These are phyloP conservation scores for Pachyuromys duprasi DNA, from an alignment of 2,797 vertebrate genomes.

Conservation along the genomic window DNA sequence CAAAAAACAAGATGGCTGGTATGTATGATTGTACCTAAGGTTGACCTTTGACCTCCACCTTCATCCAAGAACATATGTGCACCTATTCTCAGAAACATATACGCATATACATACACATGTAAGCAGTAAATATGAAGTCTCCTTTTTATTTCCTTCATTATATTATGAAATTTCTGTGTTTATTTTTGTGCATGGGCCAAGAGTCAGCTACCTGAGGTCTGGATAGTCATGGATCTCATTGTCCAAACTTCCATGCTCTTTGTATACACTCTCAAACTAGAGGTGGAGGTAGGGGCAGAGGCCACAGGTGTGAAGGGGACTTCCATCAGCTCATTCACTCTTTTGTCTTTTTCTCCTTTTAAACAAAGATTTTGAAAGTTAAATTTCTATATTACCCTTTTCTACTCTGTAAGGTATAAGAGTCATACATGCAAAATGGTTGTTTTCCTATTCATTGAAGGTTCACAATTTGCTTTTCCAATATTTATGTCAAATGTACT, in stretches of 20 bases:
- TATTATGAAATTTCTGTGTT: neutral
- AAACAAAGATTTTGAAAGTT: neutral
- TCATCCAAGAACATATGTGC: neutral
- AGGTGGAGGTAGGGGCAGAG: accelerated
- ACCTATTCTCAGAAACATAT: neutral
- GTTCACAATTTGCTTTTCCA: neutral
- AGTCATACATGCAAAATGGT: neutral
- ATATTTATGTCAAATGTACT: accelerated
- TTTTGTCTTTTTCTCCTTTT: neutral
- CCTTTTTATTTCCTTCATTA: neutral
- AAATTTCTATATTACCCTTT: neutral
- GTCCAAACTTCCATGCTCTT: neutral
- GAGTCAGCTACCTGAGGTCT: neutral
- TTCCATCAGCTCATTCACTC: neutral
- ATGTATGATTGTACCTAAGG: neutral
- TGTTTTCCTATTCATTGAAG: neutral
- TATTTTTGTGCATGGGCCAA: too few relatives aligned
- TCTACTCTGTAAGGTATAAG: neutral
- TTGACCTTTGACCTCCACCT: neutral
- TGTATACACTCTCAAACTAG: neutral
- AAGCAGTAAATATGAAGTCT: too few relatives aligned
- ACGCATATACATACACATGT: neutral
- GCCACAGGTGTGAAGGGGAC: neutral
- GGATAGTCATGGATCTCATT: neutral
- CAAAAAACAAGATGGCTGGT: neutral